Evolutionary conservation across 2,797 vertebrate genomes (phyloP), one percentile per base, ranked within the genome.

Genomic region (Poliocrania exsul): DNA sequence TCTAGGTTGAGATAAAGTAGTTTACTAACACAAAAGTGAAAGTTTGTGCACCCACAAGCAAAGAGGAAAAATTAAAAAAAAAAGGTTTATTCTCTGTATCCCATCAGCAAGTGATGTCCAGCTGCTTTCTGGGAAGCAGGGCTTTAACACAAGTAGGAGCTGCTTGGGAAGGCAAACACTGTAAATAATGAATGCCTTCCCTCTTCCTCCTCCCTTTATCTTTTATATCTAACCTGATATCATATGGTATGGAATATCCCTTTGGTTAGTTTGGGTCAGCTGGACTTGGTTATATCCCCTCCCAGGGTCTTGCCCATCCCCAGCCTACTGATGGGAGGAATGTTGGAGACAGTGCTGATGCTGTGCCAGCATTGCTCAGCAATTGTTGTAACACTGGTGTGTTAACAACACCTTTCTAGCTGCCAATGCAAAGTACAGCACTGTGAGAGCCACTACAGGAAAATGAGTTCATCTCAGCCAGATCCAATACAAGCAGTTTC

Each of bases 121-220:
- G 5, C 9, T 53, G 20, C 35, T 69, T 37, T 37, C 35, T 2
- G 2, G 42, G 23, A 56, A 69, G 26, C 6, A 10, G 35, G 11
- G 10, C 23, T 42, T 7, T 26, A 49, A 42, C 26, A 35, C 40
- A 23, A 0, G 0, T 3, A 20, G 31, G 3, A 0, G 1, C 37
- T 37, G 6, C 13, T 42, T 9, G 20, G 37, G 19, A 64, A 64
- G 38, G 20, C 20, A 53, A 53, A 35, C 5, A 18, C 4, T 24
- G 25, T 4, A 42, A 42, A 23, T 31, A 42, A 62, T 2, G 2
- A 51, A 28, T 42, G 19, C 18, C 5, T 19, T 9, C 13, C 18
- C 16, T 18, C 18, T 44, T 26, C 9, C 12, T 19, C 16, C 23
- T 10, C 17, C 23, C 5, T 19, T 77, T 23, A 33, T 31, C 18